These are phyloP conservation scores for Galbula dea DNA, from an alignment of 2,113 vertebrate genomes.

Conservation along the genomic window DNA sequence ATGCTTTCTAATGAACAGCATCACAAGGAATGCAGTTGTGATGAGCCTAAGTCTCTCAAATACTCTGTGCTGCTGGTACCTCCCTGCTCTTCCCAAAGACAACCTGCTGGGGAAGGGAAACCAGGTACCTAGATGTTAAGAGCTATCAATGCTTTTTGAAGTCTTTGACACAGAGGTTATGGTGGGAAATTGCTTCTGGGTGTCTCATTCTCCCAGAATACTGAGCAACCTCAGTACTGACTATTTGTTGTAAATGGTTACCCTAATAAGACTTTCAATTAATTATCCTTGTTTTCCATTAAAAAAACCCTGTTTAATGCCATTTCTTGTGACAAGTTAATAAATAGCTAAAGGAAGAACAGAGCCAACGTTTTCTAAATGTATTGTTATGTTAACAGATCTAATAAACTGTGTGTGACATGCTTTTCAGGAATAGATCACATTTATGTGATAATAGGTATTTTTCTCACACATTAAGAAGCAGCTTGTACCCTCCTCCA, in stretches of 20 bases:
- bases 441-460: not conserved
- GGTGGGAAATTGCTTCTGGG: not conserved
- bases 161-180: not conserved
- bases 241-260: not conserved
- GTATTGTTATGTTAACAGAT: not conserved
- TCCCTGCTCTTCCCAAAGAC: not conserved
- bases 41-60: not conserved
- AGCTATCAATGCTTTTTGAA: not conserved
- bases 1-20: not conserved
- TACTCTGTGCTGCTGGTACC: not conserved
- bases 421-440: not conserved
- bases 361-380: not conserved
- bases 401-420: not conserved
- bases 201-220: not conserved
- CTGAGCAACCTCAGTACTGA: not conserved
- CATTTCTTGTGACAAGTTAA: not conserved
- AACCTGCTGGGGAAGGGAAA: not conserved
- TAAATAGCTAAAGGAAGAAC: not conserved
- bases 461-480: not conserved
- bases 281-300: not conserved
- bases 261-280: not conserved
- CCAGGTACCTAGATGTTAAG: not conserved
- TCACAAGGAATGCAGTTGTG: not conserved
- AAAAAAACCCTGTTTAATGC: not conserved
- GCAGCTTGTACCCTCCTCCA: not conserved